Evolutionary conservation across 2,797 vertebrate species (phyloP), one percentile per base, ranked within the genome.

Genomic region (Eutrigla gurnardus): DNA sequence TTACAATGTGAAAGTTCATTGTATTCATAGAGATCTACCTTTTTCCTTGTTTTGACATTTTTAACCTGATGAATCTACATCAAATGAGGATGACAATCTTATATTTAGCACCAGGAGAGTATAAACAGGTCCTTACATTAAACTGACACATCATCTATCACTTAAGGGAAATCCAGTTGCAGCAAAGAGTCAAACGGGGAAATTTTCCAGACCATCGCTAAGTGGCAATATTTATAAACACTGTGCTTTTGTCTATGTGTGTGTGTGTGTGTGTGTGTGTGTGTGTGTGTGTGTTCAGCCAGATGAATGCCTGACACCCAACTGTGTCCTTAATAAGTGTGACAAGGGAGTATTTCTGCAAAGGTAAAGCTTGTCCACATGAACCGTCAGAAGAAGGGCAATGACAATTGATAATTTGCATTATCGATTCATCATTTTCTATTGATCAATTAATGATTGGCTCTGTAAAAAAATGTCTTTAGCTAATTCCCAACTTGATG

Each of bases 271-370:
- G 33, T 73, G 73, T 53, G 63, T 77, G 77, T 54, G 46, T 74
- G 66, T 61, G 43, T 54, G 36, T 36, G 39, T 47, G 33, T 61
- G 25, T 52, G 18, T 42, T 55, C 3, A 42, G 42, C 37, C 59
- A 72, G 37, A 79, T 49, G 15, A 74, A 3, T 61, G 65, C 49
- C 47, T 65, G 47, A 73, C 43, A 53, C 50, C 39, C 54, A 75
- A 85, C 61, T 71, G 49, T 75, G 60, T 14, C 62, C 17, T 85
- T 84, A 83, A 78, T 76, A 83, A 88, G 78, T 82, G 73, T 83
- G 77, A 81, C 74, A 83, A 76, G 64, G 54, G 42, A 66, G 49
- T 50, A n/a, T 42, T 72, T 83, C 68, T 73, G 60, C 49, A 43
- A 54, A 60, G 71, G 59, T 86, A 63, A 77, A 73, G 67, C 60